Evolutionary conservation across 1,140 invertebrate species (phyloP), one percentile per base, ranked within the genome.

Genomic region (Drosophila leontia): DNA sequence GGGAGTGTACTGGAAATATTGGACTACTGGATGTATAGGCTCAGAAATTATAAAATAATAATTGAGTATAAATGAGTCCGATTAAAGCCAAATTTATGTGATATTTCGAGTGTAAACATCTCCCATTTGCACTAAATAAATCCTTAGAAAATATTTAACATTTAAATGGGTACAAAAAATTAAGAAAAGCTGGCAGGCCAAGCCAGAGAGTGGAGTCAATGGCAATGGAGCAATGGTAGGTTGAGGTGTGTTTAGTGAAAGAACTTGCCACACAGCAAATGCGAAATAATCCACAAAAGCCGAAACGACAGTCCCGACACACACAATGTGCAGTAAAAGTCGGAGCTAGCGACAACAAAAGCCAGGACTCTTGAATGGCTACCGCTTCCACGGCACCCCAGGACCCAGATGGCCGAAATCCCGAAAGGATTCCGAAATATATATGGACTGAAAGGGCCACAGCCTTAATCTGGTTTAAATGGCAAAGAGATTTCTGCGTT

Each of bases 381-480:
- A 50, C 71, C 29, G 77, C 51, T 55, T 50, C 71, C 76, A 55
- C n/a, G 7, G 7, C 26, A 29, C 26, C 26, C 26, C 26, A 64
- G 37, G 58, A 56, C 47, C 41, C 7, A 67, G 61, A 42, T 60
- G 59, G 32, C 50, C 44, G 2, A 58, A 65, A 39, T 59, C 35
- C 42, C 48, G 42, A 53, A 74, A 44, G 58, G 41, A 67, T 42
- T 47, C 48, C 53, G 45, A 64, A 60, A 74, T 53, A 79, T 72
- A 74, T 55, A 69, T 44, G 53, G 45, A 65, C 64, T 61, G 32
- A 45, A 58, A 32, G 68, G 75, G 69, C 42, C 72, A 59, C 17
- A 53, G 51, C 41, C 82, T 71, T 87, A 87, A 87, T 87, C 80
- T 88, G 57, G 84, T 80, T 88, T 88, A 88, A 88, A 87, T 87